Percentiles rank a stretch among this genome's conserved stretches.
Evolutionary conservation across 1,140 invertebrate species (phyloP).

Genomic region (Drosophila arizonae): DNA sequence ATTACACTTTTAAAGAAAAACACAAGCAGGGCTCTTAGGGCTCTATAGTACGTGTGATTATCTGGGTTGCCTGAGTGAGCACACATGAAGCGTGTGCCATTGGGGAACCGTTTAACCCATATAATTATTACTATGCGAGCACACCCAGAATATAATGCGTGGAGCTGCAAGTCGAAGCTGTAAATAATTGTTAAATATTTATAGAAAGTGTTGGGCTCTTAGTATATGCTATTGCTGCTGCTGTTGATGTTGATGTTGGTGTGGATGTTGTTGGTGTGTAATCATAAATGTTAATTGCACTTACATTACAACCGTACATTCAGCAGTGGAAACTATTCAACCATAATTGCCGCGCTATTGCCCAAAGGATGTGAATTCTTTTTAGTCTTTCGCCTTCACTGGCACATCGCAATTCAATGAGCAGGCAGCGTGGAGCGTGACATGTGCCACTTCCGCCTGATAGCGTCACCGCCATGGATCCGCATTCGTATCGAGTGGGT

Average conservation of each 20-base stretch:
- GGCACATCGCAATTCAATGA: conserved; percentile 61
- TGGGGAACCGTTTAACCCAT: conserved; percentile 67
- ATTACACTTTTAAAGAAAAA: conserved; percentile 63
- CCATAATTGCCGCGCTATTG: conserved; percentile 64
- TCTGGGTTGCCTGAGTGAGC: conserved; percentile 37
- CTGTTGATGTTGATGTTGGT: conserved; percentile 27
- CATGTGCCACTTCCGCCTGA: conserved; percentile 80
- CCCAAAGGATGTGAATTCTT: conserved; percentile 59
- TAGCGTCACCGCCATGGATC: conserved; percentile 71
- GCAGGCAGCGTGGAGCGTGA: conserved; percentile 67
- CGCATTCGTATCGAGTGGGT: conserved; percentile 65
- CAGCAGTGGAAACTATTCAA: conserved; percentile 49
- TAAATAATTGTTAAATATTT: conserved; percentile 74
- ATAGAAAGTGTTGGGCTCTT: conserved; percentile 31
- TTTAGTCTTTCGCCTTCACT: conserved; percentile 41
- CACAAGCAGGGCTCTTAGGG: conserved; percentile 19
- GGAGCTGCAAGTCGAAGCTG: conserved; percentile 69
- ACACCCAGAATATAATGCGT: conserved; percentile 56
- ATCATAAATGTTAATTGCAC: conserved; percentile 70
- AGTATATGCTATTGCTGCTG: conserved; percentile 10
- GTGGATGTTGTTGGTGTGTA: conserved; percentile 44
- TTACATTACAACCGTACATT: conserved; percentile 21
- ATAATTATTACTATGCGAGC: conserved; percentile 69
- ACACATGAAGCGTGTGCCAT: conserved; percentile 57
- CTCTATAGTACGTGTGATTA: conserved; percentile 13